Conservation (phyloP, 2,113 vertebrate genomes). For the Chloropsis hardwickii region DNA sequence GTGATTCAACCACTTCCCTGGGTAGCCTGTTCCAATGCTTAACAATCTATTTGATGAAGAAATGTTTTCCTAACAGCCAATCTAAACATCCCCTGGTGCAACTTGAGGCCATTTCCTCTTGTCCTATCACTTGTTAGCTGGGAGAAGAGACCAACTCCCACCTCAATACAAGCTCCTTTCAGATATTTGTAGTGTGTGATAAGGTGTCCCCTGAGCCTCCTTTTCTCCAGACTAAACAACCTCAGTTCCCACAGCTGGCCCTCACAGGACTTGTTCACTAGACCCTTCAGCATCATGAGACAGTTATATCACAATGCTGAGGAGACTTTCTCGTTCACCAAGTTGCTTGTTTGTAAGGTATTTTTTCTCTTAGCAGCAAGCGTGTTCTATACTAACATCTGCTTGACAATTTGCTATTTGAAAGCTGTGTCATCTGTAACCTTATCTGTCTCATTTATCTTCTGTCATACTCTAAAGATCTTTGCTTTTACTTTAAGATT, state of each 20-base stretch:
- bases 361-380: not conserved
- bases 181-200: not conserved
- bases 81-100: not conserved
- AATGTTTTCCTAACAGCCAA: not conserved
- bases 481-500: not conserved
- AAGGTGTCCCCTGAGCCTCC: not conserved
- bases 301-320: not conserved
- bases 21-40: not conserved
- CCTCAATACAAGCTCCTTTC: not conserved
- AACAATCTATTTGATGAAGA: not conserved
- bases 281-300: not conserved
- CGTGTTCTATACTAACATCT: not conserved
- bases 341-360: not conserved
- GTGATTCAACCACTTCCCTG: not conserved
- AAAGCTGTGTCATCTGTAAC: constrained; percentile 31
- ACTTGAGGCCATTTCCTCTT: not conserved
- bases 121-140: not conserved
- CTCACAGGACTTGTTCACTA: not conserved
- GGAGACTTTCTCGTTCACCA: not conserved
- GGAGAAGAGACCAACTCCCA: not conserved
- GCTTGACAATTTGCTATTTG: constrained; percentile 18
- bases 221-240: not conserved
- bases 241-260: not conserved
- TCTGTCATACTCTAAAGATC: not conserved
- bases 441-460: not conserved